Conservation (phyloP, 2,113 vertebrate species). For the Microcebus ravelobensis region DNA sequence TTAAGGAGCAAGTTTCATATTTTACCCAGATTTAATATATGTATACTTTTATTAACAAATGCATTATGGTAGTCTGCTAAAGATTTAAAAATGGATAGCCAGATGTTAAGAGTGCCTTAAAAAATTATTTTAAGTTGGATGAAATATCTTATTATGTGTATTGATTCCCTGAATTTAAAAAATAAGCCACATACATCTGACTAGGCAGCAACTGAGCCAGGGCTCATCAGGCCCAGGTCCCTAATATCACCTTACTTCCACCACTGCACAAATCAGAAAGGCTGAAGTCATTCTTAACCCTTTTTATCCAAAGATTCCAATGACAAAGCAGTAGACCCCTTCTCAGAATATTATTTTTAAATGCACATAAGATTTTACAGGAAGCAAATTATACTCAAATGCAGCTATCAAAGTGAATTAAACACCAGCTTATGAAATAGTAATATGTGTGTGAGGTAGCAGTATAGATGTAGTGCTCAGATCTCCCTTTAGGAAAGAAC, state of each 20-base stretch:
- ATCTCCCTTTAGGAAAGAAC: background rate
- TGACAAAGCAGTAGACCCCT: background rate
- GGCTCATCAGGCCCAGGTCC: background rate
- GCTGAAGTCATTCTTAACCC: too few relatives aligned
- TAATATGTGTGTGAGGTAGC: background rate
- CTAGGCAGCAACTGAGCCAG: background rate
- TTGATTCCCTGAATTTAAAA: background rate
- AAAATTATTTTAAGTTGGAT: constrained; percentile 3
- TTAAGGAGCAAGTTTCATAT: background rate
- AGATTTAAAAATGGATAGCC: background rate
- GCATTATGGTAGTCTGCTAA: background rate
- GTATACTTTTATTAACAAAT: background rate
- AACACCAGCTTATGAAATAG: background rate
- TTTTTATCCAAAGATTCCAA: background rate
- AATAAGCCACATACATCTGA: background rate
- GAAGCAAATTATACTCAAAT: background rate
- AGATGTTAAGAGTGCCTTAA: background rate
- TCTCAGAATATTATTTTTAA: background rate
- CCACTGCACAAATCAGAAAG: background rate
- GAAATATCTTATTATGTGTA: background rate
- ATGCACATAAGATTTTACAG: background rate
- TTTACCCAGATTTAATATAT: background rate
- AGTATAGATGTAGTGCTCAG: background rate
- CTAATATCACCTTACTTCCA: background rate
- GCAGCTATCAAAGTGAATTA: background rate